These are phyloP conservation scores for Metopia argyrocephala DNA, from an alignment of 2,888 invertebrate genomes.

Conservation along the genomic window DNA sequence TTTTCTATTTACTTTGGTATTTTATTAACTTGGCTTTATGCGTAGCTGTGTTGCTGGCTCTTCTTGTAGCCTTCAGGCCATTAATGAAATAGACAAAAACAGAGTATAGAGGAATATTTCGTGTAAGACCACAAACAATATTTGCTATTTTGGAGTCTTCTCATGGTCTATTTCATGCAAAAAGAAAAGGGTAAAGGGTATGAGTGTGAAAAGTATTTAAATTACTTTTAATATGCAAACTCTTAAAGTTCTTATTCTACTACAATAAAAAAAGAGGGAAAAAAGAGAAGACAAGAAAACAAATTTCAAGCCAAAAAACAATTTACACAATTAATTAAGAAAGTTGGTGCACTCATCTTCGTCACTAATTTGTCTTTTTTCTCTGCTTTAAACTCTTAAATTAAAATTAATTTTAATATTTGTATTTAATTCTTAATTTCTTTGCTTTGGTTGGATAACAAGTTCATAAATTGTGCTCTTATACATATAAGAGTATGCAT, in stretches of 20 bases:
- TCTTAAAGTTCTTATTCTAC: slow-evolving; percentile 41
- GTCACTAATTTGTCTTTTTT: slow-evolving; percentile 26
- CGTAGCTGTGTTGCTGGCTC: slow-evolving; percentile 8
- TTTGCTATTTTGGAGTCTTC: slow-evolving; percentile 32
- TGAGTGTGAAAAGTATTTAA: slow-evolving; percentile 55
- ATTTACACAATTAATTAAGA: slow-evolving; percentile 63
- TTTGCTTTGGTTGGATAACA: not conserved
- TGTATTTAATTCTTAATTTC: slow-evolving; percentile 7
- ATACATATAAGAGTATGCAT: too few relatives aligned
- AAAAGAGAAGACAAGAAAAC: not conserved
- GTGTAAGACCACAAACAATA: slow-evolving; percentile 24
- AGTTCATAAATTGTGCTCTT: slow-evolving; percentile 2
- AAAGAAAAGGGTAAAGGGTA: not conserved
- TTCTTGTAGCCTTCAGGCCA: slow-evolving; percentile 45
- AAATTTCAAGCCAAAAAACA: slow-evolving; percentile 34
- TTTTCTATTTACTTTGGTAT: not conserved
- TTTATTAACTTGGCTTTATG: slow-evolving; percentile 32
- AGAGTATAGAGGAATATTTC: not conserved
- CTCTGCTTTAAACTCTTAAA: slow-evolving; percentile 10
- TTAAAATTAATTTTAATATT: too few relatives aligned
- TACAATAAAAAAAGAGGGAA: not conserved
- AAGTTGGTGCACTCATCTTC: slow-evolving; percentile 40
- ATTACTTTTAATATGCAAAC: slow-evolving; percentile 62
- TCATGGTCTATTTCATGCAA: not conserved
- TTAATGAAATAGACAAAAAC: slow-evolving; percentile 14